Evolutionary conservation across 1,140 invertebrate genomes (phyloP).

Genomic region (Drosophila albomicans): DNA sequence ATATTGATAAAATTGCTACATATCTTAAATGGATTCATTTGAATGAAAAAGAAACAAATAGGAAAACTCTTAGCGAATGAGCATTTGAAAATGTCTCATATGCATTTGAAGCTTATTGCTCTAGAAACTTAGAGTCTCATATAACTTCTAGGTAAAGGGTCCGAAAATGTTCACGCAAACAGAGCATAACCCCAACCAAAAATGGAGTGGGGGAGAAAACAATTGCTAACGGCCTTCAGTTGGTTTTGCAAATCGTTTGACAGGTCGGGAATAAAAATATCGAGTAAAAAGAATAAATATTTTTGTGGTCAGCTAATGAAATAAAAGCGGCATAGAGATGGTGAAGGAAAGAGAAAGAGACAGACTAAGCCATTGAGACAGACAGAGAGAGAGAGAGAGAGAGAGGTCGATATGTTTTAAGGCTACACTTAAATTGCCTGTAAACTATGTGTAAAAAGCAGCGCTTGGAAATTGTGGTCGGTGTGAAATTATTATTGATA

Average conservation of each 20-base stretch:
- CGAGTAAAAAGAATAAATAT: slow-evolving; percentile 58
- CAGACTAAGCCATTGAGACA: neutral
- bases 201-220: slow-evolving; percentile 50
- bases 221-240: slow-evolving; percentile 72
- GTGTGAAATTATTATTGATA: slow-evolving; percentile 63
- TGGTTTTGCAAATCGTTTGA: slow-evolving; percentile 82
- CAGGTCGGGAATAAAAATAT: slow-evolving; percentile 41
- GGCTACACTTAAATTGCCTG: slow-evolving; percentile 70
- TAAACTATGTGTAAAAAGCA: slow-evolving; percentile 75
- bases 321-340: neutral
- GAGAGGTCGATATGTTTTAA: slow-evolving; percentile 23
- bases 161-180: slow-evolving; percentile 60
- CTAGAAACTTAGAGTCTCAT: too few species aligned
- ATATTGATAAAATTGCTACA: too few species aligned
- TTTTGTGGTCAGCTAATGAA: slow-evolving; percentile 16
- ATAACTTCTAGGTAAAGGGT: too few species aligned
- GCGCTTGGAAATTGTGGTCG: slow-evolving; percentile 70
- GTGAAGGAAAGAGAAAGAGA: neutral
- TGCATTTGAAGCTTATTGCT: too few species aligned
- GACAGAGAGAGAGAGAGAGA: neutral
- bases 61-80: too few species aligned
- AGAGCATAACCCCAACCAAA: slow-evolving; percentile 61
- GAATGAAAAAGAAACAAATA: too few species aligned
- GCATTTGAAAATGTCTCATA: too few species aligned
- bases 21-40: too few species aligned